phyloP scores from a whole-genome alignment of 23 tunicate species.

The Ascidia mentula region DNA sequence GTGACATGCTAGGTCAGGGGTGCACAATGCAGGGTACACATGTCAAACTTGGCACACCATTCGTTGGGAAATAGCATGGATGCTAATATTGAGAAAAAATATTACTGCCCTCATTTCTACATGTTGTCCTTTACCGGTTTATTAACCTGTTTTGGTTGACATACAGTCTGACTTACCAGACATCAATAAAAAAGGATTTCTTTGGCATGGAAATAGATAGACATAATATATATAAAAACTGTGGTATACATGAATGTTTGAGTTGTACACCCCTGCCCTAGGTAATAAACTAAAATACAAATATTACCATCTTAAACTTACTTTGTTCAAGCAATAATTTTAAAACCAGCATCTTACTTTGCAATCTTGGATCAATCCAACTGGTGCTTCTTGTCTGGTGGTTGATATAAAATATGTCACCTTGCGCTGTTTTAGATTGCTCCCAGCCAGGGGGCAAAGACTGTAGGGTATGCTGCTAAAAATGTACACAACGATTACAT shows the following conservation, averaged over 20 bases:
- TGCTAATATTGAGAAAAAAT: too few species aligned
- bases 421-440: slow-evolving; percentile 72
- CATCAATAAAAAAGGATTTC: too few species aligned
- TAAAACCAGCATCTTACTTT: too few species aligned
- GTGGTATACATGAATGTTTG: background rate
- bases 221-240: too few species aligned
- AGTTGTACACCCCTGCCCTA: background rate
- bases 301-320: background rate
- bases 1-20: too few species aligned
- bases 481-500: background rate
- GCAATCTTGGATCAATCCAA: slow-evolving; percentile 84
- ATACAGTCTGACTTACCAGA: background rate
- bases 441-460: slow-evolving; percentile 87
- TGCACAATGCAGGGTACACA: too few species aligned
- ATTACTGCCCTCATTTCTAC: too few species aligned
- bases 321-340: too few species aligned
- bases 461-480: slow-evolving; percentile 26
- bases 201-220: background rate
- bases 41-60: too few species aligned
- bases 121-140: too few species aligned
- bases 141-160: too few species aligned
- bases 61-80: too few species aligned
- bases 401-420: slow-evolving; percentile 81
- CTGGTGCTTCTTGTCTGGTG: slow-evolving; percentile 80
- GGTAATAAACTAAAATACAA: background rate